Base-by-base conservation (phyloP, 2,113 vertebrate species). In the Dasyprocta punctata region DNA sequence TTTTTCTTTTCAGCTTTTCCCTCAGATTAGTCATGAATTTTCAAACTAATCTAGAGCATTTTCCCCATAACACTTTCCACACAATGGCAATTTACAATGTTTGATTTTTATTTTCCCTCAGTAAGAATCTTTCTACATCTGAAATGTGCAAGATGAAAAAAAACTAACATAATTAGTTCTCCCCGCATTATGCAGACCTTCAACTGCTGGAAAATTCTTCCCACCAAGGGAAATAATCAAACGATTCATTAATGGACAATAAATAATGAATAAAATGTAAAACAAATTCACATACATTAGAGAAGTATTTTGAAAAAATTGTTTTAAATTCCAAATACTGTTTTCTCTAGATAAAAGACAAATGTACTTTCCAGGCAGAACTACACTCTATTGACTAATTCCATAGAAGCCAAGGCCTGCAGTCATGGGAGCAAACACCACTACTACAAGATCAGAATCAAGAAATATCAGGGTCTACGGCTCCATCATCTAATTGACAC, bases 101-200 rank as follows among this genome's bases (percentile, higher is more conserved):
- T 95, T 93, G 36, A 30, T 75, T 97, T 96, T 92, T 82, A 89
- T 95, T 95, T 96, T 92, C 85, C 71, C 81, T 95, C 30, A 17
- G 41, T 95, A 92, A 93, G 61, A 96, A 56, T 94, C 9, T 87
- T 92, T 95, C 41, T 96, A 38, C 81, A 69, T 96, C 75, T 52
- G 58, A 93, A 96, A 96, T 90, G 30, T 80, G 81, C 61, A 85
- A 41, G 19, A 80, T 94, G 49, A 83, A 90, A 86, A 86, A 92
- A 94, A 95, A 89, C 63, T 58, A 75, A 54, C 71, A 26, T 95
- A 93, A 96, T 97, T 96, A 96, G 75, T 95, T 94, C 94, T 96
- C 80, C 89, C 54, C 93, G 90, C 96, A 97, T 98, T 98, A 97
- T 98, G 97, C 97, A 97, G 65, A 90, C 94, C 63, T 94, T 89